Evolutionary conservation across 2,113 vertebrate genomes (phyloP).

Genomic region (Rhadina sibilatrix): DNA sequence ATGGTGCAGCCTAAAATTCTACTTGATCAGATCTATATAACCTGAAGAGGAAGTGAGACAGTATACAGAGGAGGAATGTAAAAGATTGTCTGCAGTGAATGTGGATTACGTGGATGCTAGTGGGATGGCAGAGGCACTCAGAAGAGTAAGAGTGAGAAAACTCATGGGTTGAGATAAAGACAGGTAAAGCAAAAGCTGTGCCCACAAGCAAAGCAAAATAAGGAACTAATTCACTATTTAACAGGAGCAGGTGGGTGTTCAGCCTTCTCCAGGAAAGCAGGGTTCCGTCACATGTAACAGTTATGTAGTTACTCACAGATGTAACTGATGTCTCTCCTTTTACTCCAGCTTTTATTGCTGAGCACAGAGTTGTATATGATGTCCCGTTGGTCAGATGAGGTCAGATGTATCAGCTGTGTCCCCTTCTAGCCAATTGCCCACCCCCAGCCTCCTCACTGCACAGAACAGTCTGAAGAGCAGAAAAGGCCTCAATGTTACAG

Average conservation of each 20-base stretch:
- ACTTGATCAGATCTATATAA: neutral
- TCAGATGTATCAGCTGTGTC: neutral
- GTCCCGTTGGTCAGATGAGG: no score
- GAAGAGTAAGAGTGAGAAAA: neutral
- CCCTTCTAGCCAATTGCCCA: neutral
- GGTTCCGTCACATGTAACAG: rapidly evolving
- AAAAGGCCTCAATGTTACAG: neutral
- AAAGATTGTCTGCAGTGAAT: neutral
- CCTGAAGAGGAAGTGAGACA: neutral
- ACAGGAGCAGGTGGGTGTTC: neutral
- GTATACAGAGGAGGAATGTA: neutral
- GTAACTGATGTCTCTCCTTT: neutral
- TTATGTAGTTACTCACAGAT: neutral
- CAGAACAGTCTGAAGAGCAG: neutral
- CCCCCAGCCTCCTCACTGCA: neutral
- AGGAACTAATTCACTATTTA: neutral
- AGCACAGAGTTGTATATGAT: rapidly evolving
- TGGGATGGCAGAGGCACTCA: neutral
- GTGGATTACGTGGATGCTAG: neutral
- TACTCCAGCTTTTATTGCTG: neutral
- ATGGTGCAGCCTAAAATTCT: neutral
- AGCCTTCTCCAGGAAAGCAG: neutral
- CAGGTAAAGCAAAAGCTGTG: neutral
- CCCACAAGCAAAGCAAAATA: neutral
- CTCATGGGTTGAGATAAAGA: neutral